Conservation (phyloP, 2,888 invertebrate species). For the Ormyrus labotus region DNA sequence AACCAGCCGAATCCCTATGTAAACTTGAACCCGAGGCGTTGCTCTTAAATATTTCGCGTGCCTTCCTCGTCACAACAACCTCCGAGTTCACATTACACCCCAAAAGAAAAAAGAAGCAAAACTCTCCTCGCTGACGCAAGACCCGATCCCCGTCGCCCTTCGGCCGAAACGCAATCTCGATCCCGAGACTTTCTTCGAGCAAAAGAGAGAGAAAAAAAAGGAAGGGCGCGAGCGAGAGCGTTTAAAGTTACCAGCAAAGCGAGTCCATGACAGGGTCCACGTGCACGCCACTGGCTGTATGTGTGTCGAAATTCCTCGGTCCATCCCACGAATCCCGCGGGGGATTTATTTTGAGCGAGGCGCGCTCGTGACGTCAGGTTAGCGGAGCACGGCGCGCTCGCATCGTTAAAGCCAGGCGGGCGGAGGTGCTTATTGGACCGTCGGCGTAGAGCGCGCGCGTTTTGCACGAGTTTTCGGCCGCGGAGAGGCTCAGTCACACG, state of each 20-base stretch:
- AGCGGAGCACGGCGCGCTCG: slow-evolving; percentile 13
- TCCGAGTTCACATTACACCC: too few relatives aligned
- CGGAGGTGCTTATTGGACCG: background rate
- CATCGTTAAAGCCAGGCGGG: slow-evolving; percentile 17
- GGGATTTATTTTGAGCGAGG: slow-evolving; percentile 71
- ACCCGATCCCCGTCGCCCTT: too few relatives aligned
- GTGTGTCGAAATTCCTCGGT: slow-evolving; percentile 52
- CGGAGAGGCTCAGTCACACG: slow-evolving; percentile 57
- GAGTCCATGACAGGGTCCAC: slow-evolving; percentile 67
- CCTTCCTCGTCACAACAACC: too few relatives aligned
- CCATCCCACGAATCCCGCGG: slow-evolving; percentile 67
- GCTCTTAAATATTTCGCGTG: too few relatives aligned
- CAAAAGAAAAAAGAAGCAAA: too few relatives aligned
- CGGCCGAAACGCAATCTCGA: too few relatives aligned
- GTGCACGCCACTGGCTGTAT: slow-evolving; percentile 64
- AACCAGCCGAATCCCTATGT: too few relatives aligned
- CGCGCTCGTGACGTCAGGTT: slow-evolving; percentile 66
- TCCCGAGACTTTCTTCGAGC: background rate
- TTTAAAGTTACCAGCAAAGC: slow-evolving; percentile 34
- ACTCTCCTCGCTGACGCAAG: too few relatives aligned
- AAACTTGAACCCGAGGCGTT: too few relatives aligned
- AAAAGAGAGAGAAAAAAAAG: background rate
- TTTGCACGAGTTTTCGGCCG: background rate
- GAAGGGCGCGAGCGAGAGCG: background rate
- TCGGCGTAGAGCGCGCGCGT: background rate